Conservation (phyloP, 2,113 vertebrate genomes). For the Antigone vipio region DNA sequence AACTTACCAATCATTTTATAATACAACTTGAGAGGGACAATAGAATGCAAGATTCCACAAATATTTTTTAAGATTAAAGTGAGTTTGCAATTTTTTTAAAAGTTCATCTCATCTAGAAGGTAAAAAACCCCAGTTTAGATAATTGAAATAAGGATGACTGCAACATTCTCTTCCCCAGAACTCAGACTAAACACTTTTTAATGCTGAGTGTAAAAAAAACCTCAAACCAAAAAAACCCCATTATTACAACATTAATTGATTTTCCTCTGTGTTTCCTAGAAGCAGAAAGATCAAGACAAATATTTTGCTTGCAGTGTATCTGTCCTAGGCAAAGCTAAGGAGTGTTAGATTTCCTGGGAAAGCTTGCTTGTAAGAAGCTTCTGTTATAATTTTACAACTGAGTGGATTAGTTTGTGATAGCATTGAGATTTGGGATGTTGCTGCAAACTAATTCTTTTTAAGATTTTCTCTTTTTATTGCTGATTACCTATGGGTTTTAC, state of each 20-base stretch:
- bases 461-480: constrained; percentile 21
- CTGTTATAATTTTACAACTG: not conserved
- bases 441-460: not conserved
- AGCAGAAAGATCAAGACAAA: not conserved
- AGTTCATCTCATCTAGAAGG: not conserved
- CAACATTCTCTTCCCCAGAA: not conserved
- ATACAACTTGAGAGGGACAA: not conserved
- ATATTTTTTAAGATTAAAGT: not conserved
- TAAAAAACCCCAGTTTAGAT: not conserved
- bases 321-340: not conserved
- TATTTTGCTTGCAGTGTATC: not conserved
- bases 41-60: not conserved
- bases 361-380: not conserved
- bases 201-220: not conserved
- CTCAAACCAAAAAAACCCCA: not conserved
- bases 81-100: not conserved
- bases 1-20: not conserved
- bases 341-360: not conserved
- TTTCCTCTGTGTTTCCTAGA: not conserved
- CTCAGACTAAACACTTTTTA: not conserved
- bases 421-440: constrained; percentile 2
- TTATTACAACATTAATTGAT: not conserved
- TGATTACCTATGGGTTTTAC: constrained; percentile 25
- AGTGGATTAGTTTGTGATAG: not conserved
- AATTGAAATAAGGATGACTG: not conserved